A percentile compares a stretch with the other conserved stretches of the same genome.
These are phyloP conservation scores for Mythimna impura DNA, from an alignment of 2,888 invertebrate genomes.

Conservation along the genomic window DNA sequence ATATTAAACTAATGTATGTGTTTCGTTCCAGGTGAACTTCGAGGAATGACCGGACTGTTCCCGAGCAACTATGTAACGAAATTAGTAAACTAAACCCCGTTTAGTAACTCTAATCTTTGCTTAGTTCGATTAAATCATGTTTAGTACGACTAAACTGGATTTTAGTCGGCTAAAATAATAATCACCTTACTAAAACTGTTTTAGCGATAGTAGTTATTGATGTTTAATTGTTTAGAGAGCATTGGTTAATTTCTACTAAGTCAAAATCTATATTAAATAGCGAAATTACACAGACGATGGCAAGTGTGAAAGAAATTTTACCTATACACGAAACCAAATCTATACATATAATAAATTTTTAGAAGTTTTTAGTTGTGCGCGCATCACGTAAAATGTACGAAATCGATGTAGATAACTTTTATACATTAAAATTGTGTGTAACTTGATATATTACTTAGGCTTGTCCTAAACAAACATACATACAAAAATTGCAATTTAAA, in stretches of 20 bases:
- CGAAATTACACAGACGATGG: background rate
- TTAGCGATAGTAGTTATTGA: constrained; percentile 29
- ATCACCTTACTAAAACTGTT: constrained; percentile 40
- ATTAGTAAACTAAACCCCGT: constrained; percentile 80
- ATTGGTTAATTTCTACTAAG: constrained; percentile 16
- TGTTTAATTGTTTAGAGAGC: constrained; percentile 5
- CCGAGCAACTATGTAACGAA: constrained; percentile 98
- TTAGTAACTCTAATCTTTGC: constrained; percentile 38
- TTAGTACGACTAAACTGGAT: constrained; percentile 79
- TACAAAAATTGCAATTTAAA: too few relatives aligned
- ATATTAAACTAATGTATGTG: background rate
- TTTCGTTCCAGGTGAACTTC: constrained; percentile 93
- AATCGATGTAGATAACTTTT: too few relatives aligned
- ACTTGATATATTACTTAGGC: too few relatives aligned
- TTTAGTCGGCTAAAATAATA: constrained; percentile 25
- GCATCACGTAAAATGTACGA: too few relatives aligned
- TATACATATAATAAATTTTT: too few relatives aligned
- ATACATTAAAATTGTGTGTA: too few relatives aligned
- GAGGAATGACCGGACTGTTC: constrained; percentile 97
- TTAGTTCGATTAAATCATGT: constrained; percentile 3
- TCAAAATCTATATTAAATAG: background rate
- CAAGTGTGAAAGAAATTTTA: too few relatives aligned
- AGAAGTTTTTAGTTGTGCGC: too few relatives aligned
- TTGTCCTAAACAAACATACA: too few relatives aligned
- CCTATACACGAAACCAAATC: too few relatives aligned